Evolutionary conservation across 2,797 vertebrate genomes (phyloP).

Genomic region (Vultur gryphus): DNA sequence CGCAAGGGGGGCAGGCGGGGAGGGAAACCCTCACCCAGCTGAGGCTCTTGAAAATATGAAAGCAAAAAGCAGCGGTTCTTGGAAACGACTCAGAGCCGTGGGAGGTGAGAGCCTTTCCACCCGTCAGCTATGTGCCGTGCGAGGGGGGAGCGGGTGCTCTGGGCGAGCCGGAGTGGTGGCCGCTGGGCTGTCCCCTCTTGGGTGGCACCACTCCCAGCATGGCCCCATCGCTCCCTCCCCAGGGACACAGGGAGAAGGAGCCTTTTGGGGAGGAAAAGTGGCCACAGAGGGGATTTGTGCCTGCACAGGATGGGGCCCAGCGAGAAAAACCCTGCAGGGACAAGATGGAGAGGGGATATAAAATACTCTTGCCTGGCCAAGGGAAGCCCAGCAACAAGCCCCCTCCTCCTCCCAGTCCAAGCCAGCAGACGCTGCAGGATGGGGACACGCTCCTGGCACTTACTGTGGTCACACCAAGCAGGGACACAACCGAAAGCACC

Average conservation of each 20-base stretch:
- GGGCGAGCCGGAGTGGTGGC: fast-evolving
- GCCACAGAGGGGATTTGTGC: fast-evolving
- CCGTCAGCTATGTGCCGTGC: fast-evolving
- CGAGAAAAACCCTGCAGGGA: not conserved
- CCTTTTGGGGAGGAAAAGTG: not conserved
- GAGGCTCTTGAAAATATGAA: not conserved
- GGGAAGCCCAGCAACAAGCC: not conserved
- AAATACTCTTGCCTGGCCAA: not conserved
- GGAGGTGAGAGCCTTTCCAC: not conserved
- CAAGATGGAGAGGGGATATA: not conserved
- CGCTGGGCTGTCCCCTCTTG: not conserved
- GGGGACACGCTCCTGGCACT: not conserved
- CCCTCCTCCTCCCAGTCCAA: fast-evolving
- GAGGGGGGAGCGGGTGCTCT: fast-evolving
- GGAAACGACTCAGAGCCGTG: not conserved
- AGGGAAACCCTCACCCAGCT: not conserved
- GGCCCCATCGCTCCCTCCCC: not conserved
- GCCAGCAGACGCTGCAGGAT: not conserved
- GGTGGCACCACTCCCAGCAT: fast-evolving
- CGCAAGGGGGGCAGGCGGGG: not conserved
- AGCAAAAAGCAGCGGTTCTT: not conserved
- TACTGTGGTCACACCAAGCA: fast-evolving
- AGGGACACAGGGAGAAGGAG: not conserved
- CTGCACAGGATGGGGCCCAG: not conserved
- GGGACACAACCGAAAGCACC: fast-evolving